phyloP scores from a whole-genome alignment of 2,888 invertebrate species.

The Metopia argyrocephala region DNA sequence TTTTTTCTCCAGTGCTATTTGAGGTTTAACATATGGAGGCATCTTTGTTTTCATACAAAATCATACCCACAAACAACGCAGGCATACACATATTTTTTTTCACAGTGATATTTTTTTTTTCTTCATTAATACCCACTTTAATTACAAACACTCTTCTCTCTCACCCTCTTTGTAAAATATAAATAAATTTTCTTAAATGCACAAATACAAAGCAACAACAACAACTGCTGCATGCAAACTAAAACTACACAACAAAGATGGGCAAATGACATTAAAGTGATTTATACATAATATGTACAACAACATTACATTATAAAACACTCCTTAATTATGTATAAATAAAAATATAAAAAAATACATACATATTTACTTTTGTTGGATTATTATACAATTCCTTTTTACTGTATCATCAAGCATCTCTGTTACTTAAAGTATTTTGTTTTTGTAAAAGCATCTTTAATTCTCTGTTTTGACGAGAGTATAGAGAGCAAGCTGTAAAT shows the following conservation, averaged over 20 bases:
- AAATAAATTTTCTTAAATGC: not conserved
- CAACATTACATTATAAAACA: not conserved
- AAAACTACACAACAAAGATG: not conserved
- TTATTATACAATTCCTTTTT: not conserved
- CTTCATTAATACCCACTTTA: conserved; percentile 15
- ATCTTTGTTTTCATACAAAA: conserved; percentile 25
- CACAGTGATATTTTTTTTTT: conserved; percentile 6
- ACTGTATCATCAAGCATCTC: not conserved
- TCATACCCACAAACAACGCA: not conserved
- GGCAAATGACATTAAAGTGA: not conserved
- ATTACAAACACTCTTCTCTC: not conserved
- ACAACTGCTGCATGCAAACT: not conserved
- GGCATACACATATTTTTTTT: not conserved
- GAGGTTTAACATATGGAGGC: conserved; percentile 56
- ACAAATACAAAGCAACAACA: no score
- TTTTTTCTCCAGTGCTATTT: conserved; percentile 33
- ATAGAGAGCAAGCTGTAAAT: not conserved
- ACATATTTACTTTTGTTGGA: not conserved
- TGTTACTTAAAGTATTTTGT: not conserved
- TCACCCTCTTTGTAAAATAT: no score
- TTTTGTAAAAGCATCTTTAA: not conserved
- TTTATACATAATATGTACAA: not conserved
- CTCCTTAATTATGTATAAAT: not conserved
- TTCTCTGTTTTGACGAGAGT: no score
- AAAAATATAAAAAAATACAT: not conserved